phyloP scores from a whole-genome alignment of 2,888 invertebrate species.

The Thereva nobilitata region DNA sequence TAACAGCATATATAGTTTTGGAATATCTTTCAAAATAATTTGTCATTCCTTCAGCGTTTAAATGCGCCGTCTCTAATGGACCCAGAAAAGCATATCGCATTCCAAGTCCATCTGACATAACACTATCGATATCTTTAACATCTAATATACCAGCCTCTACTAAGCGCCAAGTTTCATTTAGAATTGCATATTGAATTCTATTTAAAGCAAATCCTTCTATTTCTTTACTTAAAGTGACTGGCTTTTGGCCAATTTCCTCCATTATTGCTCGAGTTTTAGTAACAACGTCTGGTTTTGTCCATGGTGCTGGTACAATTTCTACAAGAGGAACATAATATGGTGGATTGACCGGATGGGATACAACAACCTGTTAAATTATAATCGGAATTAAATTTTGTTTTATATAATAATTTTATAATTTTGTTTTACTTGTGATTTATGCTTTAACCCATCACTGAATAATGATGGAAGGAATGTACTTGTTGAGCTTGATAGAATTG shows the following conservation, averaged over 20 bases:
- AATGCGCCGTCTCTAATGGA: constrained; percentile 88
- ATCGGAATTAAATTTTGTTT: constrained; percentile 13
- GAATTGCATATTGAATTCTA: constrained; percentile 90
- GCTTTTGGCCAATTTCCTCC: constrained; percentile 89
- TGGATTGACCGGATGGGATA: constrained; percentile 95
- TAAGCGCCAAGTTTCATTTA: constrained; percentile 90
- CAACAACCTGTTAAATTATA: constrained; percentile 54
- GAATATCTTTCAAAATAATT: constrained; percentile 67
- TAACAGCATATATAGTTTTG: constrained; percentile 65
- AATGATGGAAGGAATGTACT: constrained; percentile 89
- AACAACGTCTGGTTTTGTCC: constrained; percentile 81
- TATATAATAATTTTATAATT: constrained; percentile 2
- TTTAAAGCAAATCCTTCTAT: constrained; percentile 92
- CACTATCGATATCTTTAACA: constrained; percentile 87
- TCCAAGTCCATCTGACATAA: constrained; percentile 92
- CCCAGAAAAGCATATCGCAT: constrained; percentile 96
- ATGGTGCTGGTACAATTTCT: constrained; percentile 92
- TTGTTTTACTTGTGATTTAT: constrained; percentile 64
- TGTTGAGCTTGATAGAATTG: constrained; percentile 90
- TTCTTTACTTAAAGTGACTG: constrained; percentile 83
- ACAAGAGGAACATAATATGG: constrained; percentile 95
- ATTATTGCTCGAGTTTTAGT: constrained; percentile 74
- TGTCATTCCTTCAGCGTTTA: constrained; percentile 87
- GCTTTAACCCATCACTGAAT: constrained; percentile 79
- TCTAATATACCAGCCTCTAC: constrained; percentile 82